These are phyloP conservation scores for Dinocampus coccinellae DNA, from an alignment of 2,888 invertebrate species.

Conservation along the genomic window DNA sequence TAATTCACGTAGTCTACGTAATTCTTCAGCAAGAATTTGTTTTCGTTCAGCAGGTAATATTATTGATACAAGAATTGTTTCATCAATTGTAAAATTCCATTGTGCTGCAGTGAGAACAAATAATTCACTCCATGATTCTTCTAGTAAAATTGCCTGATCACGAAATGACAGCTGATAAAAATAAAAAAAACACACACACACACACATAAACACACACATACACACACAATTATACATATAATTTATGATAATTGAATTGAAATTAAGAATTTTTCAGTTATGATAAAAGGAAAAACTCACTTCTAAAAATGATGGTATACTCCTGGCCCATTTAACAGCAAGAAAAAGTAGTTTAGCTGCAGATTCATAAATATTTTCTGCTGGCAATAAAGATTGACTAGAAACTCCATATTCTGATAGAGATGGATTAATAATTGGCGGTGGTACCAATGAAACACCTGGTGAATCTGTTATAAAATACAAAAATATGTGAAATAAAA, in stretches of 20 bases:
- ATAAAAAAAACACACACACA: slow-evolving; percentile 4
- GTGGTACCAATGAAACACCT: slow-evolving; percentile 45
- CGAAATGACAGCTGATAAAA: slow-evolving; percentile 74
- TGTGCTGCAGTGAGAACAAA: slow-evolving; percentile 88
- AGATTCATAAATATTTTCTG: slow-evolving; percentile 77
- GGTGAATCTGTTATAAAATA: slow-evolving; percentile 9
- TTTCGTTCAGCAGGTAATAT: slow-evolving; percentile 72
- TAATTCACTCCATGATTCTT: slow-evolving; percentile 86
- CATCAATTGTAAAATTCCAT: slow-evolving; percentile 81
- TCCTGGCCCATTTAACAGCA: slow-evolving; percentile 84
- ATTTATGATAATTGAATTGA: neutral
- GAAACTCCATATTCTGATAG: slow-evolving; percentile 66
- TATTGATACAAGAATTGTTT: slow-evolving; percentile 68
- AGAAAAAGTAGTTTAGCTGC: slow-evolving; percentile 83
- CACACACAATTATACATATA: slow-evolving; percentile 8
- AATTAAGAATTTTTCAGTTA: too few relatives aligned
- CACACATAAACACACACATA: slow-evolving; percentile 8
- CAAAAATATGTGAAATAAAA: too few relatives aligned
- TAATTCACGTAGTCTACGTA: slow-evolving; percentile 75
- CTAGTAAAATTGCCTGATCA: slow-evolving; percentile 82
- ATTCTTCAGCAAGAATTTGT: slow-evolving; percentile 72
- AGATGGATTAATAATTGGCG: slow-evolving; percentile 63
- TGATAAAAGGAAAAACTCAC: too few relatives aligned
- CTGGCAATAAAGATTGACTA: slow-evolving; percentile 71
- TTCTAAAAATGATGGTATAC: slow-evolving; percentile 82